Evolutionary conservation across 1,140 invertebrate genomes (phyloP).

Genomic region (Drosophila nebulosa): DNA sequence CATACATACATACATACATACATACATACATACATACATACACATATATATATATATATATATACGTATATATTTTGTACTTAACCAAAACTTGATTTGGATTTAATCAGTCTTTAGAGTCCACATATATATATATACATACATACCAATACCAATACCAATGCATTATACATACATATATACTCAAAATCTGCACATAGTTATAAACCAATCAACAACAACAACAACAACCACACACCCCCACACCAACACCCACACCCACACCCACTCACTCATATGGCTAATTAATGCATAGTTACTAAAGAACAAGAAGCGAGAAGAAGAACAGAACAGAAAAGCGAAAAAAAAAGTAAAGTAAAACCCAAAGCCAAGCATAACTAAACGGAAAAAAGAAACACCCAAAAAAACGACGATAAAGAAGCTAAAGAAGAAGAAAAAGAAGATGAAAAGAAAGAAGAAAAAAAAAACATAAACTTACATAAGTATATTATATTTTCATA

Average conservation of each 20-base stretch:
- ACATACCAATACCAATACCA: conserved; percentile 2
- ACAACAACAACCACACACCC: conserved; percentile 12
- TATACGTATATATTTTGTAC: conserved; percentile 72
- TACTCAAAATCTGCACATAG: conserved; percentile 27
- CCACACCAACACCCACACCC: conserved; percentile 13
- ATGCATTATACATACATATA: conserved; percentile 24
- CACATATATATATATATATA: no score
- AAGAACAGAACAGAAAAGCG: no score
- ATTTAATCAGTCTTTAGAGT: conserved; percentile 39
- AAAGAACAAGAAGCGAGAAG: conserved; percentile 37
- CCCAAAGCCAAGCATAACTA: conserved; percentile 57
- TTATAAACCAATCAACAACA: conserved; percentile 26
- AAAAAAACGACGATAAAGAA: not conserved
- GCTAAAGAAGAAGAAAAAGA: not conserved
- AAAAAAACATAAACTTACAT: conserved; percentile 65
- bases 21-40: no score
- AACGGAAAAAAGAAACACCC: conserved; percentile 1
- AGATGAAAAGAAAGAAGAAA: not conserved
- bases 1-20: conserved; percentile 36
- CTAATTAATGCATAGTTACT: conserved; percentile 74
- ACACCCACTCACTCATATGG: conserved; percentile 40
- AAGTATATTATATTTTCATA: conserved; percentile 79
- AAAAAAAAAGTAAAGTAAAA: no score
- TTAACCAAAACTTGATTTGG: conserved; percentile 62
- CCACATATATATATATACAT: not conserved